phyloP scores from a whole-genome alignment of 2,113 vertebrate species.

The Gopherus flavomarginatus region DNA sequence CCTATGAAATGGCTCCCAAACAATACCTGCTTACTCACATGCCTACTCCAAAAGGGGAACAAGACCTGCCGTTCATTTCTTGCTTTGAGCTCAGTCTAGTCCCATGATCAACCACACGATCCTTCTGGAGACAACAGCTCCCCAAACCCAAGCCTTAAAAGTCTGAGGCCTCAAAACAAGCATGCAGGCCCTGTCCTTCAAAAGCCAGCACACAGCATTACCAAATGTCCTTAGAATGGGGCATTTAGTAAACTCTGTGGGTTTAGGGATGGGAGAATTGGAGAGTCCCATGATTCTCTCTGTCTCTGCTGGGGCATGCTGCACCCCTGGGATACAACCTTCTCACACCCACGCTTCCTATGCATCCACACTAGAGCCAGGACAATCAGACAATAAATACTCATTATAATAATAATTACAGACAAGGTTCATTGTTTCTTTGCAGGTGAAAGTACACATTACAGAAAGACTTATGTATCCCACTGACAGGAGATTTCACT shows the following conservation, averaged over 20 bases:
- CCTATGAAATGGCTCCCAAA: not conserved
- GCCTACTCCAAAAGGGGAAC: not conserved
- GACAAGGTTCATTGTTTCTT: not conserved
- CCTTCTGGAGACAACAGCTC: not conserved
- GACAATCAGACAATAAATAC: not conserved
- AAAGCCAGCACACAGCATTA: not conserved
- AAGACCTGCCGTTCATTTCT: not conserved
- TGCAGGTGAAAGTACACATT: not conserved
- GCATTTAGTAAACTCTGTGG: not conserved
- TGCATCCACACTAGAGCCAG: not conserved
- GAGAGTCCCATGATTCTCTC: not conserved
- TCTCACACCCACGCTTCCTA: not conserved
- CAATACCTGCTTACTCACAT: rapidly evolving
- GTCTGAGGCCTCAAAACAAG: not conserved
- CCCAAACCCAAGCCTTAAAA: not conserved
- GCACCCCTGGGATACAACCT: no score
- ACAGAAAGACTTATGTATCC: not conserved
- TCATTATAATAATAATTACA: not conserved
- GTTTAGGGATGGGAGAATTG: not conserved
- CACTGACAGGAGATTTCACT: not conserved
- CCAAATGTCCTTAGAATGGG: not conserved
- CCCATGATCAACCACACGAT: not conserved
- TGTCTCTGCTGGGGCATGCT: not conserved
- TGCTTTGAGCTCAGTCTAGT: not conserved
- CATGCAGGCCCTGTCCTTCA: not conserved